Conservation (phyloP, 2,888 invertebrate genomes). For the Diplazon laetatorius region DNA sequence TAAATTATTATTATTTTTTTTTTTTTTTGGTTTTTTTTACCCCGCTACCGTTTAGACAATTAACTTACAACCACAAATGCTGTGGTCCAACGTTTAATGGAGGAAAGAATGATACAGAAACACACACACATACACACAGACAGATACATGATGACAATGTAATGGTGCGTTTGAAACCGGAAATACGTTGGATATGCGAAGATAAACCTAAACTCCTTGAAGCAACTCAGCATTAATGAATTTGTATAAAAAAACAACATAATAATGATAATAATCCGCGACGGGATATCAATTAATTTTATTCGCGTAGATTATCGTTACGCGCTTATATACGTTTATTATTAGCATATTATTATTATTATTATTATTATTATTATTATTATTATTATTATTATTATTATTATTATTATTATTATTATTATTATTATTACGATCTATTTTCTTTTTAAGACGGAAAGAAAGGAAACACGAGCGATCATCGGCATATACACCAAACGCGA, state of each 20-base stretch:
- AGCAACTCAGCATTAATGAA: slow-evolving; percentile 35
- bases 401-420: no score
- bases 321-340: slow-evolving; percentile 36
- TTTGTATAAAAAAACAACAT: slow-evolving; percentile 50
- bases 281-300: slow-evolving; percentile 30
- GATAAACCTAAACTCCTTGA: slow-evolving; percentile 18
- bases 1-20: no score
- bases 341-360: slow-evolving; percentile 10
- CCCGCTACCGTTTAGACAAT: slow-evolving; percentile 28
- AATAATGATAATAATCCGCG: slow-evolving; percentile 14
- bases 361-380: no score
- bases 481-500: slow-evolving; percentile 58
- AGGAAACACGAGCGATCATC: slow-evolving; percentile 30
- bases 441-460: slow-evolving; percentile 46
- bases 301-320: slow-evolving; percentile 30
- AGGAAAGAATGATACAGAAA: slow-evolving; percentile 16
- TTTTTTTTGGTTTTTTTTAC: no score
- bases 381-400: slow-evolving; percentile 21
- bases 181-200: slow-evolving; percentile 25
- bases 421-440: slow-evolving; percentile 13
- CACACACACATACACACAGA: slow-evolving; percentile 5
- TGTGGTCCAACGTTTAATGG: slow-evolving; percentile 38
- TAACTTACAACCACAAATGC: slow-evolving; percentile 33
- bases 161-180: slow-evolving; percentile 8
- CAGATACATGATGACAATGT: slow-evolving; percentile 8